Evolutionary conservation across 1,140 invertebrate genomes (phyloP), one percentile per base, ranked within the genome.

Genomic region (Bradysia coprophila): DNA sequence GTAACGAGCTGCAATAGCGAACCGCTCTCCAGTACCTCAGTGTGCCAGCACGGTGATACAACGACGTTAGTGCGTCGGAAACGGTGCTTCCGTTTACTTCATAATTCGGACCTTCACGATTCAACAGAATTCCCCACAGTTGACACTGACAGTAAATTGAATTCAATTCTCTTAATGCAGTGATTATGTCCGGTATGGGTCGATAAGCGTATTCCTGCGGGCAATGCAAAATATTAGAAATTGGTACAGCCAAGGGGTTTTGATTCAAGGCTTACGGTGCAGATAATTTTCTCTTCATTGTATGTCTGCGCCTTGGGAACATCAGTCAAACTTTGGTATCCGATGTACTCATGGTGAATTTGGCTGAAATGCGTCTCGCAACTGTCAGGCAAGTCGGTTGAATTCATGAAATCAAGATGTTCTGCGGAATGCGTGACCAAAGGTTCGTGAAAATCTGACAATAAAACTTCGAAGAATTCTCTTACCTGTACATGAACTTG

Each of bases 251-350:
- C 13, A 28, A 13, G 6, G 24, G 24, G 21, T 38, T 31, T 46
- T 46, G 16, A 45, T 46, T 45, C 31, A 22, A 22, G 45, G 56
- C 57, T 66, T 56, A 80, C 78, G 43, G 66, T 64, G 51, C 67
- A 72, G 53, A 75, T 67, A 41, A 66, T 59, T 24, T 71, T 55
- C 34, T 75, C 68, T 57, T 85, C 81, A 21, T 66, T 61, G 55
- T 82, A 84, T 16, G 76, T 69, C 8, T 82, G 62, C 3, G 81
- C 75, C 53, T 78, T 80, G n/a, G 91, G 89, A 6, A 96, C 86
- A 66, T 96, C 90, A 1, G 90, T 94, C n/a, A 97, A 71, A 61
- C 88, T 93, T 66, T 94, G 88, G 64, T 95, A 96, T 37, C 89
- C 87, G 56, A 88, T 85, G 55, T 89, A 91, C 55, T 90, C 84